Evolutionary conservation across 2,797 vertebrate species (phyloP).

Genomic region (Darevskia mixta): DNA sequence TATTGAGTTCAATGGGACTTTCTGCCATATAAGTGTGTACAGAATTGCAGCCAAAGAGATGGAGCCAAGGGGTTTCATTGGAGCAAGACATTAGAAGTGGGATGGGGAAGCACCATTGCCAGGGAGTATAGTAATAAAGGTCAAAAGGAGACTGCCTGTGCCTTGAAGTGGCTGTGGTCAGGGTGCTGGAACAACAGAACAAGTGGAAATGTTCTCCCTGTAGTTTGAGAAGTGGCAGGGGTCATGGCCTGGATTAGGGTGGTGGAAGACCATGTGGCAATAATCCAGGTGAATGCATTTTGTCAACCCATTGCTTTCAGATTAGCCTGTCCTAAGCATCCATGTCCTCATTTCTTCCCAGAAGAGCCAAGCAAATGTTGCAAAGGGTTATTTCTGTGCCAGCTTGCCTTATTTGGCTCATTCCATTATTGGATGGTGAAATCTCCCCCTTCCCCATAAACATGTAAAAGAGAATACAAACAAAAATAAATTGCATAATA

Average conservation of each 20-base stretch:
- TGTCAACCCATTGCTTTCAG: not conserved
- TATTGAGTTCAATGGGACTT: not conserved
- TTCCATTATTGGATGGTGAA: not conserved
- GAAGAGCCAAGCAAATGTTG: not conserved
- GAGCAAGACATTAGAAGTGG: too few species aligned
- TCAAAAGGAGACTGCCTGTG: not conserved
- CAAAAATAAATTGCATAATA: conserved; percentile 8
- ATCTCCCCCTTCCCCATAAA: conserved; percentile 2
- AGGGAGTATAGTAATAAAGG: not conserved
- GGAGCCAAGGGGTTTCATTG: not conserved
- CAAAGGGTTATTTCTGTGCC: not conserved
- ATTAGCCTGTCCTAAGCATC: not conserved
- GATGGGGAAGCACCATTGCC: not conserved
- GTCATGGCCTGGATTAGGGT: not conserved
- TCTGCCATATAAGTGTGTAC: not conserved
- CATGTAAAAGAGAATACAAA: conserved; percentile 1
- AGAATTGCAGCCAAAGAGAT: not conserved
- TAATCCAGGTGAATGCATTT: not conserved
- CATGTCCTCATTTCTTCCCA: not conserved
- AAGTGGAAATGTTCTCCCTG: not conserved
- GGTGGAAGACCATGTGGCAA: not conserved
- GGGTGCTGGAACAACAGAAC: not conserved
- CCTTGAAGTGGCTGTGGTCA: not conserved
- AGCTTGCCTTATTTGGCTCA: not conserved
- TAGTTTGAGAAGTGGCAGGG: not conserved